Evolutionary conservation across 2,113 vertebrate genomes (phyloP).

Genomic region (Oncorhynchus tshawytscha): DNA sequence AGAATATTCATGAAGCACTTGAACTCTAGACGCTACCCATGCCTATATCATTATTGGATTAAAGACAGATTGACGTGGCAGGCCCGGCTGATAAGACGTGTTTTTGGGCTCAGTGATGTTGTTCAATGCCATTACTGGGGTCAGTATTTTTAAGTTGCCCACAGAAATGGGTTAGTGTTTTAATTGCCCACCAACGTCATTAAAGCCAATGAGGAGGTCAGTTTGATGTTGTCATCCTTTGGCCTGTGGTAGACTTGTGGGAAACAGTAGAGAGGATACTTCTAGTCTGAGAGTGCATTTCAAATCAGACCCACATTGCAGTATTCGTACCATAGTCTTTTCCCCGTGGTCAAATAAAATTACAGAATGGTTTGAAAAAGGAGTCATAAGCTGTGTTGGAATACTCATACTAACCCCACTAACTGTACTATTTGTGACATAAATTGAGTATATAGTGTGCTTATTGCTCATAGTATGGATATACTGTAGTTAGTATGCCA

Average conservation of each 20-base stretch:
- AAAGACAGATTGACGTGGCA: slow-evolving; percentile 47
- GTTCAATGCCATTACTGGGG: slow-evolving; percentile 28
- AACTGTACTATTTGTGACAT: too few species aligned
- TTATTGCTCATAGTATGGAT: too few species aligned
- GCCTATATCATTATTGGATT: slow-evolving; percentile 56
- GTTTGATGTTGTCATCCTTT: slow-evolving; percentile 11
- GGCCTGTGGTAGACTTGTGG: slow-evolving; percentile 13
- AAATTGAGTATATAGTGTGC: too few species aligned
- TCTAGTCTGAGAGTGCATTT: background rate
- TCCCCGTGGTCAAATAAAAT: too few species aligned
- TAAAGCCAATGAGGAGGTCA: slow-evolving; percentile 20
- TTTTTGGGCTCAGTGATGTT: slow-evolving; percentile 41
- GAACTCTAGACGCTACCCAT: slow-evolving; percentile 48
- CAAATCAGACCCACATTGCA: too few species aligned
- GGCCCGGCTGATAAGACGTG: slow-evolving; percentile 1
- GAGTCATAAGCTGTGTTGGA: too few species aligned
- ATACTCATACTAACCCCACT: too few species aligned
- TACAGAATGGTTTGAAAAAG: too few species aligned
- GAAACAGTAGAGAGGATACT: slow-evolving; percentile 13
- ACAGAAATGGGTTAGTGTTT: slow-evolving; percentile 7
- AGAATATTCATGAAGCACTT: slow-evolving; percentile 67
- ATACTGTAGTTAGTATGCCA: too few species aligned
- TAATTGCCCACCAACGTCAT: slow-evolving; percentile 36
- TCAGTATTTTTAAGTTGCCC: slow-evolving; percentile 25
- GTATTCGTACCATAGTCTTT: too few species aligned